Evolutionary conservation across 2,113 vertebrate genomes (phyloP), one percentile per base, ranked within the genome.

Genomic region (Cynoglossus semilaevis): DNA sequence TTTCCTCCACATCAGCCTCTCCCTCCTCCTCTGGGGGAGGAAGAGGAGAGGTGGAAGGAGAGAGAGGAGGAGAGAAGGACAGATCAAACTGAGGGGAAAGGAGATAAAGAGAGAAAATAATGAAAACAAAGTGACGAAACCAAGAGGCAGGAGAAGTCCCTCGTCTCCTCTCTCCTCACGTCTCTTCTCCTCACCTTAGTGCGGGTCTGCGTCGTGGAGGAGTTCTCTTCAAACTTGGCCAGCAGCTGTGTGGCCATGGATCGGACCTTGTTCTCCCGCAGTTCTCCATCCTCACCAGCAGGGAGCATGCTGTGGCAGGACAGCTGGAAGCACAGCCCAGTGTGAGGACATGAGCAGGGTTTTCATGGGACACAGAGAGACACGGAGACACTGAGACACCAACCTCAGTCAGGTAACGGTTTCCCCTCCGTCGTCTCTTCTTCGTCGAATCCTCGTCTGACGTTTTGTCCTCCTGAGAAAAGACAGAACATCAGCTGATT

Each of bases 151-250:
- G 22, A 29, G 22, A 29, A 4, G 3, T 4, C 22, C 22, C 22
- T 29, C 3, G 22, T 2, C 22, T 29, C 22, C 22, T 29, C 22
- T 29, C 22, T 4, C 22, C 22, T 29, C 22, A 29, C 22, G 2
- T 29, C 22, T n/a, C n/a, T n/a, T n/a, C n/a, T n/a, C 3, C 37
- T 87, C 69, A 97, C 96, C 93, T 93, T 95, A 64, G 83, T 89
- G 51, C 61, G 71, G 1, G 87, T 61, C 13, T 50, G 85, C 52
- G 55, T 77, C 84, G 61, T 49, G 0, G 91, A 82, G 0, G 92
- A 64, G 49, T 89, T 98, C 81, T 96, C 95, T 83, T 98, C 95
- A 63, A 99, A 96, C 79, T 96, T 97, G 74, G 96, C 96, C 79
- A 93, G 83, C 59, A 99, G 90, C 58, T 96, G 95, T 17, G 91